Base-by-base conservation (phyloP, 2,888 invertebrate genomes). In the Agrochola circellaris region DNA sequence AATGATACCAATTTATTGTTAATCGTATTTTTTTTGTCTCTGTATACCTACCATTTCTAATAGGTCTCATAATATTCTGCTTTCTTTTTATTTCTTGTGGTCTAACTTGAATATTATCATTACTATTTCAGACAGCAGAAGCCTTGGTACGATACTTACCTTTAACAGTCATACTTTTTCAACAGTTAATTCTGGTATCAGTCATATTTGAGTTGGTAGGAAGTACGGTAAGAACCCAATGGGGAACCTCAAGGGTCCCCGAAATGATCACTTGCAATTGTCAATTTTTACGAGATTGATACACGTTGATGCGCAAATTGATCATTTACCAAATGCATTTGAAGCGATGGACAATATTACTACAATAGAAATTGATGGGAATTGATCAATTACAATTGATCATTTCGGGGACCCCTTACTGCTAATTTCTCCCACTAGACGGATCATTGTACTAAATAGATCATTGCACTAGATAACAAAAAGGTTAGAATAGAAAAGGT, bases 101-200 rank as follows among this genome's bases (percentile, higher is more conserved):
- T 30, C 38, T 26, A 15, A 60, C 5, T 60, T 30, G 34, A 51
- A 51, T 51, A 51, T 51, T 20, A 51, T 51, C 0, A 70, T 54
- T 11, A 42, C 54, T 45, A 8, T 85, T 81, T 54, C 75, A 85
- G 87, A 87, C 84, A 0, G 7, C 66, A 34, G 65, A 84, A 65
- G 76, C 87, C 13, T 67, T 85, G 30, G 45, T 68, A 17, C 66
- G 64, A 15, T 88, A 86, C 23, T 62, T 82, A 26, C 86, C 89
- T 8, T 72, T 92, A 0, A 82, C 91, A 9, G 0, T 82, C 1
- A 38, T 86, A 15, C 1, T 86, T 15, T 91, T 90, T 75, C 88
- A 89, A 61, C 89, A 92, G 73, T 75, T 92, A 2, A 90, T 91
- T 65, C 87, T 90, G 77, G 38, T 89, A 15, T 92, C 92, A 13